phyloP scores from a whole-genome alignment of 2,113 vertebrate species.

The Pteruthius melanotis region DNA sequence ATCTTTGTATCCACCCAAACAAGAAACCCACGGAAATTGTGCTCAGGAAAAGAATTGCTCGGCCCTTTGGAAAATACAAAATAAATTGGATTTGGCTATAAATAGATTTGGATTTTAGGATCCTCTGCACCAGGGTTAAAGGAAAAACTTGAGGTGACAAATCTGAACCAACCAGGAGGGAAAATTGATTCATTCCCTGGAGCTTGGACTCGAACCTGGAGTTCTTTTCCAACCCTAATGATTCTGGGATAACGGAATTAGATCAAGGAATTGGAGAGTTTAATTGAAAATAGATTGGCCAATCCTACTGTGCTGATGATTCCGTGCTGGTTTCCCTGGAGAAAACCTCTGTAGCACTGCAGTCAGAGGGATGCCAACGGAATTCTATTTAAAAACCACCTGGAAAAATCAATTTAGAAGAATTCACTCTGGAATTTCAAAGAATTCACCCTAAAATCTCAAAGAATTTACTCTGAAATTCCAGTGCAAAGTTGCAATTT shows the following conservation, averaged over 20 bases:
- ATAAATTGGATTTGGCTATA: background rate
- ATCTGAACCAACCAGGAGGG: background rate
- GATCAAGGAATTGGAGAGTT: background rate
- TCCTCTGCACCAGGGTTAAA: background rate
- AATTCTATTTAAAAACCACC: background rate
- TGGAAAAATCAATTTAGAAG: background rate
- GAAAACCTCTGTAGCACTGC: background rate
- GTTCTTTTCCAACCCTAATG: background rate
- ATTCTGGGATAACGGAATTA: background rate
- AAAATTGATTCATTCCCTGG: background rate
- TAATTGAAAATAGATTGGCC: background rate
- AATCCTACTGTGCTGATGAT: background rate
- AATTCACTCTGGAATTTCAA: background rate
- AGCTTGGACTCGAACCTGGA: background rate
- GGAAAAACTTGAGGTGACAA: background rate
- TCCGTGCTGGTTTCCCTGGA: background rate
- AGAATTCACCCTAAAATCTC: background rate
- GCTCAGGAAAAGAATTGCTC: background rate
- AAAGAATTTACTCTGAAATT: background rate
- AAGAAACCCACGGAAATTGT: background rate
- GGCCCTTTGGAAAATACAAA: background rate
- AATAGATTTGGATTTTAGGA: background rate
- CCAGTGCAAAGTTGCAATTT: background rate
- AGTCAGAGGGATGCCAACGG: background rate
- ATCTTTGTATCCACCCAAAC: constrained; percentile 6